phyloP scores from a whole-genome alignment of 2,113 vertebrate species.

The Archilochus colubris region DNA sequence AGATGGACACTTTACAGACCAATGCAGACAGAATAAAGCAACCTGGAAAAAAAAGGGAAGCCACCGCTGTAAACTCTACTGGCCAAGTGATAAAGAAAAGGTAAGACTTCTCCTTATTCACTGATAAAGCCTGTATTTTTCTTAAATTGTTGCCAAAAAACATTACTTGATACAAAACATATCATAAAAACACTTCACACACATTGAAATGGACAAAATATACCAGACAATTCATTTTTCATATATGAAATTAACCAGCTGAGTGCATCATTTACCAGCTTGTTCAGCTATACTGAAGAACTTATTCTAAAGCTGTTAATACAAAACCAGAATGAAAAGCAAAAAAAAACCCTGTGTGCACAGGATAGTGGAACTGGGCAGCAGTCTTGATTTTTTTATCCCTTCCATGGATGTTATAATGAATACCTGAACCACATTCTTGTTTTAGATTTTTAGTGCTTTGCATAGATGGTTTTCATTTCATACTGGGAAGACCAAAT shows the following conservation, averaged over 20 bases:
- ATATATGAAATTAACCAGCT: background rate
- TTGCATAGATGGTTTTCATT: background rate
- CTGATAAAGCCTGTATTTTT: background rate
- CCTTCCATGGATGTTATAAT: background rate
- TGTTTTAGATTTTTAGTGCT: background rate
- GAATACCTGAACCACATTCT: background rate
- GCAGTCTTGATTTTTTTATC: background rate
- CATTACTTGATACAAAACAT: background rate
- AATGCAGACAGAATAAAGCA: constrained; percentile 1
- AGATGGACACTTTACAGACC: background rate
- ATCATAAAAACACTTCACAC: background rate
- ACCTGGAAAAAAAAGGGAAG: background rate
- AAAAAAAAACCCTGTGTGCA: background rate
- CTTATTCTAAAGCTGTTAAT: background rate
- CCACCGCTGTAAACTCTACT: background rate
- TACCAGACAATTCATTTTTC: background rate
- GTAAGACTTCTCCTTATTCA: constrained; percentile 8
- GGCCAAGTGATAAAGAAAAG: constrained; percentile 1
- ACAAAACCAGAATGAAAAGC: background rate
- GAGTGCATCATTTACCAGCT: background rate
- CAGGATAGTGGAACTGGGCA: background rate
- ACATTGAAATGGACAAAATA: background rate
- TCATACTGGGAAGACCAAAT: background rate
- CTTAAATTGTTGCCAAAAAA: background rate
- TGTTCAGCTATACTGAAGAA: background rate